Conservation (phyloP, 2,888 invertebrate species). For the Platycnemis pennipes region DNA sequence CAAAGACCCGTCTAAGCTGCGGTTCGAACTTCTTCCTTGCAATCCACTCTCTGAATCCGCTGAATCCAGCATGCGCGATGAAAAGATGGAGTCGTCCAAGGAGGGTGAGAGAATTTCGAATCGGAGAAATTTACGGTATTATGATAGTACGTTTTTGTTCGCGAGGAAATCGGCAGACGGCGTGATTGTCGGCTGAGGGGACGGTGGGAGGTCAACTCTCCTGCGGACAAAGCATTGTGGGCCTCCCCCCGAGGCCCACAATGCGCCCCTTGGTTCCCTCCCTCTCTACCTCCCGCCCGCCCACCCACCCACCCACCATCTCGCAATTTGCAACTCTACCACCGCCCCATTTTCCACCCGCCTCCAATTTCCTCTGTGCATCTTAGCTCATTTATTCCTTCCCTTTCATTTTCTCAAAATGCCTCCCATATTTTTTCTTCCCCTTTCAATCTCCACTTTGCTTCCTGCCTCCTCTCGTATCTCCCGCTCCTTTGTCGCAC, state of each 20-base stretch:
- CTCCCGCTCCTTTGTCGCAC: no score
- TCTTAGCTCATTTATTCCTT: constrained; percentile 1
- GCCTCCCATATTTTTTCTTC: no score
- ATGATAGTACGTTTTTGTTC: not conserved
- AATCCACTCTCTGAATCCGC: not conserved
- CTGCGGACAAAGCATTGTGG: not conserved
- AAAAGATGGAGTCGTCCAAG: not conserved
- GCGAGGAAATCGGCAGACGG: not conserved
- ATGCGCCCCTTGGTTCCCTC: no score
- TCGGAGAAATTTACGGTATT: not conserved
- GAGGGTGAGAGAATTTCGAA: not conserved
- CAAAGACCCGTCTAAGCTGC: no score
- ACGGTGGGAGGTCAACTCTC: not conserved
- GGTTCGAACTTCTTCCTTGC: no score
- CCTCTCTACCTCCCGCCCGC: not conserved
- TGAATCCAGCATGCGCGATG: not conserved
- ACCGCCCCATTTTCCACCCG: not conserved
- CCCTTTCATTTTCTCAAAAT: constrained; percentile 22
- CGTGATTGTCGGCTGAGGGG: not conserved
- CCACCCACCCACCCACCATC: not conserved
- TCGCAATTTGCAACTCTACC: not conserved
- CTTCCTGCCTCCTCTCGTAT: no score
- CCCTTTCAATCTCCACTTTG: no score
- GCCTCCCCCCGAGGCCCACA: no score
- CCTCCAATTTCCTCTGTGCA: not conserved